phyloP scores from a whole-genome alignment of 2,113 vertebrate species.

The Paramormyrops kingsleyae region DNA sequence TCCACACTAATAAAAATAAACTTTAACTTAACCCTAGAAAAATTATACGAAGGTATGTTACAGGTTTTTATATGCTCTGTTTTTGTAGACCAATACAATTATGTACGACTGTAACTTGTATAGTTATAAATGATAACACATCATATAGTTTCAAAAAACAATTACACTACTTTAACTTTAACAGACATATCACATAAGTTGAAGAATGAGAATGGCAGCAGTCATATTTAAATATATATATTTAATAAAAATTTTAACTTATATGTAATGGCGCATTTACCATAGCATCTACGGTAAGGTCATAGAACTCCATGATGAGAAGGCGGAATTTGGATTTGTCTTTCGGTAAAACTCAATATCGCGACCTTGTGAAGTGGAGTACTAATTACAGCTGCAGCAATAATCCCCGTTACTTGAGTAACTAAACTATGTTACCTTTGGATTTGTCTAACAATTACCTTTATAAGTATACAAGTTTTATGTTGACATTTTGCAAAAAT shows the following conservation, averaged over 20 bases:
- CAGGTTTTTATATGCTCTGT: background rate
- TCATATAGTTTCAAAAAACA: background rate
- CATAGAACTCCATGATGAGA: slow-evolving; percentile 29
- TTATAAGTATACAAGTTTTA: background rate
- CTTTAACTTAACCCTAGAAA: background rate
- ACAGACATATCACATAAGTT: background rate
- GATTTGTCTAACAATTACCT: background rate
- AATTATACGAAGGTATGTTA: background rate
- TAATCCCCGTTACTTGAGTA: background rate
- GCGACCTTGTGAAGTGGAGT: slow-evolving; percentile 22
- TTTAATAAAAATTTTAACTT: background rate
- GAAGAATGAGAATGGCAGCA: background rate
- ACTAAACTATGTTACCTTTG: background rate
- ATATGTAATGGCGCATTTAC: background rate
- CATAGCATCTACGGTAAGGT: slow-evolving; percentile 16
- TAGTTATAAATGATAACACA: background rate
- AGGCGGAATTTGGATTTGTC: slow-evolving; percentile 24
- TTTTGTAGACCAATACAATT: background rate
- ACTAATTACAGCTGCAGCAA: background rate
- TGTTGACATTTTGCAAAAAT: background rate
- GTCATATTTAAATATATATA: background rate
- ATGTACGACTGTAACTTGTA: background rate
- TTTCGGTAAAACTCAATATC: background rate
- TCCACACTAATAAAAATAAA: background rate
- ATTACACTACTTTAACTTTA: background rate